Base-by-base conservation (phyloP, 2,113 vertebrate species). In the Callipepla californica region DNA sequence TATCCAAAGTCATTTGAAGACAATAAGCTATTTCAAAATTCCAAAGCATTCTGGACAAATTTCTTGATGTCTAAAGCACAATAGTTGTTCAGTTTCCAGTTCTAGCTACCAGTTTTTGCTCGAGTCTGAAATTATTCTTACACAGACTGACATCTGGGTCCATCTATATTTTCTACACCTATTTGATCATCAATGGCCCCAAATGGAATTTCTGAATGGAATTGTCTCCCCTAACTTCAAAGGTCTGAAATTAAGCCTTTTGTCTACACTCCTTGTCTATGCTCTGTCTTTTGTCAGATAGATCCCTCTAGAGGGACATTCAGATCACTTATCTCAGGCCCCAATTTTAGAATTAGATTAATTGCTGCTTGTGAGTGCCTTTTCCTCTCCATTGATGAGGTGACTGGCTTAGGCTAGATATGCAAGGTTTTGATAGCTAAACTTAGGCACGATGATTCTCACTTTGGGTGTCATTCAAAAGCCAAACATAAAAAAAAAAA, bases 181-280 rank as follows among this genome's bases (percentile, higher is more conserved):
- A 16, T 80, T 83, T 67, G 45, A 67, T 85, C 82, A 77, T 80
- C 85, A 77, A 11, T 67, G 82, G 77, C 55, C 68, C 40, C 20
- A 19, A 76, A 92, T 55, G 59, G 70, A 87, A 80, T 87, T 91
- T 58, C 40, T 22, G 21, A 76, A 94, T 53, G 59, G 70, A 87
- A 77, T 85, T 92, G n/a, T 62, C 21, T 80, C 25, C 32, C 72
- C 34, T 85, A 80, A 80, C 59, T 93, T 90, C 82, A 77, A 26
- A 74, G 59, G 51, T 83, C 85, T 94, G 72, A 94, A 93, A 87
- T 95, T 80, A 93, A 87, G 40, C 47, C 36, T 86, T 91, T 93
- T 94, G 76, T 91, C 50, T 85, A 47, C 62, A 47, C 28, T 50
- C 38, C 50, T 80, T 93, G 62, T 80, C 55, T 67, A 11, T 74